Base-by-base conservation (phyloP, 2,113 vertebrate species). In the Podarcis cretensis region DNA sequence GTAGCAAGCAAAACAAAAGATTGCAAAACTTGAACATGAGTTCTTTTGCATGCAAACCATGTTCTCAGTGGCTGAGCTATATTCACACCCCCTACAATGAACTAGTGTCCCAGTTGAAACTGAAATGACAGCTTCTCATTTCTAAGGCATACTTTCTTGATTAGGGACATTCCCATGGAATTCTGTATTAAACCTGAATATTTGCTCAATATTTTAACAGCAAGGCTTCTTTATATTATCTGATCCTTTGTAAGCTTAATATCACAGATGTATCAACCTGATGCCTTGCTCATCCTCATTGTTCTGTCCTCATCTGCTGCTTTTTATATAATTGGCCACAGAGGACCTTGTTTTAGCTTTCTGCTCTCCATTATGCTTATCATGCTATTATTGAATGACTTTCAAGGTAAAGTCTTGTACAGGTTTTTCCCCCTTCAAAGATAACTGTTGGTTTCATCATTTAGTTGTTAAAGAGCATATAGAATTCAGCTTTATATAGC, bases 271-370 rank as follows among this genome's bases (percentile, higher is more conserved):
- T 54, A 57, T 68, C 81, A 77, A 63, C 23, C 73, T 83, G 40
- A 57, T 68, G 40, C 75, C 59, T 78, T 89, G 23, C 63, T 84
- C 63, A 83, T 77, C n/a, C 68, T 84, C 73, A 85, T 54, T 57
- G 77, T 78, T 84, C 43, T 68, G 48, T 54, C 30, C 75, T 78
- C 75, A 43, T 86, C 81, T 84, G n/a, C 81, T 68, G 63, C 81
- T 69, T 89, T 83, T 84, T 69, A 77, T 84, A 78, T 89, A 89
- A 89, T 89, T 89, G 81, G 81, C 32, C 81, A 78, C 87, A 89
- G 74, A 77, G 87, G 87, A 69, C 74, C 43, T 84, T 84, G 3
- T 66, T 37, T 89, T 77, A 77, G 23, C 74, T 83, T 30, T 83
- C 65, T 78, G 75, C 65, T 35, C 30, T 66, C 81, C 68, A 4